These are phyloP conservation scores for Pissodes strobi DNA, from an alignment of 1,140 invertebrate genomes.

Conservation along the genomic window DNA sequence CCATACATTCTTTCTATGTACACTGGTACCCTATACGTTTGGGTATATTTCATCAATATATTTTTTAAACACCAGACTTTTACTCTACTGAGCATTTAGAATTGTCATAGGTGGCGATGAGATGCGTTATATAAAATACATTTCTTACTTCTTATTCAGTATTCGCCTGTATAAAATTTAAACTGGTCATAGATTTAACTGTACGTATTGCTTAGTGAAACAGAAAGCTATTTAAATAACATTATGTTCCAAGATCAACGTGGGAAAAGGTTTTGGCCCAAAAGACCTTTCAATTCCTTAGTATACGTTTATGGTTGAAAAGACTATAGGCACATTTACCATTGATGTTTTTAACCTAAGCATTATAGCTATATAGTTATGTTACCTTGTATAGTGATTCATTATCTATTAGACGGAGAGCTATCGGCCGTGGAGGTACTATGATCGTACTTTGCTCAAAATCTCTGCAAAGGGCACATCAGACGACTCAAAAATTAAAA, in stretches of 20 bases:
- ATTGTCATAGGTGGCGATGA: conserved; percentile 47
- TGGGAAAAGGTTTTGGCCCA: too few species aligned
- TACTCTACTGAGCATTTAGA: conserved; percentile 54
- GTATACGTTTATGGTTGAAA: too few species aligned
- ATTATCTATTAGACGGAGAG: too few species aligned
- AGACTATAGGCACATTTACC: too few species aligned
- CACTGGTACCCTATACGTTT: conserved; percentile 46
- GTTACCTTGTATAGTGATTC: too few species aligned
- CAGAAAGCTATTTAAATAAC: neutral
- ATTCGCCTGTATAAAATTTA: neutral
- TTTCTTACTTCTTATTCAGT: neutral
- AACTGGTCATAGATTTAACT: conserved; percentile 2
- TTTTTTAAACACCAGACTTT: conserved; percentile 42
- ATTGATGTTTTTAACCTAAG: too few species aligned
- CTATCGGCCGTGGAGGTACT: too few species aligned
- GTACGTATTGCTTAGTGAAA: neutral
- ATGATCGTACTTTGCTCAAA: too few species aligned
- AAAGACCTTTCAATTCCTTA: too few species aligned
- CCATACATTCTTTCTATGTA: conserved; percentile 43
- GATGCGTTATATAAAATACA: conserved; percentile 9
- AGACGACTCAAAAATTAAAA: too few species aligned
- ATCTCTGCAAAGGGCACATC: too few species aligned
- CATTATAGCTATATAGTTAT: too few species aligned
- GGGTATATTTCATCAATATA: conserved; percentile 44
- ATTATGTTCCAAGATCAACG: neutral